Evolutionary conservation across 2,113 vertebrate species (phyloP), one percentile per base, ranked within the genome.

Genomic region (Microtus ochrogaster): DNA sequence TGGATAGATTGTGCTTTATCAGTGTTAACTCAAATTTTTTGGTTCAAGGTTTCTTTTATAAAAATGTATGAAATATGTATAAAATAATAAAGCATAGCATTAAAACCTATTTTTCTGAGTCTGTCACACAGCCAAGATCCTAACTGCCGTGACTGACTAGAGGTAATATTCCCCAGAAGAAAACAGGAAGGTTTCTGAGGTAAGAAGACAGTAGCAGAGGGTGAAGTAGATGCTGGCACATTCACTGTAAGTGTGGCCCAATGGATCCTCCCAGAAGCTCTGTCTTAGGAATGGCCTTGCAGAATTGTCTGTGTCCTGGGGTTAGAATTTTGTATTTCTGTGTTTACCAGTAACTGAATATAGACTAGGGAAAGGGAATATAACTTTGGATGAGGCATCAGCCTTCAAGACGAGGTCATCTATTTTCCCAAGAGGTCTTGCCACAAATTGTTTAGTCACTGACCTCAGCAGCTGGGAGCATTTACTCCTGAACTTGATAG

Each of bases 1-100:
- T 93, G 7, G 68, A 28, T 93, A 73, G 11, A 83, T 85, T 79
- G 78, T 85, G 26, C n/a, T 94, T 86, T 91, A 83, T 36, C 68
- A n/a, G 26, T 83, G 2, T 16, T 78, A 83, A 78, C 5, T 36
- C 13, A 33, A 78, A 73, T 73, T 33, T 77, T 44, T 90, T 70
- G 63, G 13, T 17, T 76, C 26, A 70, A 41, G 10, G 8, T 86
- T 92, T 30, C 36, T 65, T 41, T 47, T 61, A 0, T 89, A 41
- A 81, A 73, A 88, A 66, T 39, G 44, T 5, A 83, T 39, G 77
- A 30, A 55, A 78, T 52, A 49, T 7, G 65, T 78, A 79, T 52
- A 52, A 52, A 52, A 52, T 52, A 52, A 52, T 58, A 47, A 95
- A 91, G 13, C 36, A 86, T 39, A 66, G 49, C 70, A 22, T 49